phyloP scores from a whole-genome alignment of 2,888 invertebrate genomes.

The Lypha dubia region DNA sequence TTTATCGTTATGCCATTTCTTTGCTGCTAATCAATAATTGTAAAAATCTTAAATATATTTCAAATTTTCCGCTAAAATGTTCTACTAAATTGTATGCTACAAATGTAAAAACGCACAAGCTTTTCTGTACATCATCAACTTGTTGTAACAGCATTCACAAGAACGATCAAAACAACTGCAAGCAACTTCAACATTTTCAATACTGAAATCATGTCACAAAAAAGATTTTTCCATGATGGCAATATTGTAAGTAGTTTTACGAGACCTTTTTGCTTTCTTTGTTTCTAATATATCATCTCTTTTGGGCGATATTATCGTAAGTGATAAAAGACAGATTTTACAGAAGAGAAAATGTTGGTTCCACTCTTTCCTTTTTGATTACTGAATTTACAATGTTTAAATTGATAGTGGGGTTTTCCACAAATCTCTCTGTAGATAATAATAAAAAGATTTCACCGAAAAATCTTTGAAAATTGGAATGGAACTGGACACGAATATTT shows the following conservation, averaged over 20 bases:
- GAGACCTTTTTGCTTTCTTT: not conserved
- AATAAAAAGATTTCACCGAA: no score
- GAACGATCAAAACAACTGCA: conserved; percentile 32
- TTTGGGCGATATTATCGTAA: not conserved
- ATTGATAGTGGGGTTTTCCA: no score
- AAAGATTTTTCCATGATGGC: conserved; percentile 73
- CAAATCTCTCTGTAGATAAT: no score
- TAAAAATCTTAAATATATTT: conserved; percentile 36
- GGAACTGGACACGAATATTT: no score
- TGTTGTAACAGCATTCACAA: conserved; percentile 32
- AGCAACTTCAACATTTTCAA: conserved; percentile 55
- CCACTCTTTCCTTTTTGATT: no score
- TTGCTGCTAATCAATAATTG: conserved; percentile 29
- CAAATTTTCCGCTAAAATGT: conserved; percentile 48
- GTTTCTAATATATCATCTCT: not conserved
- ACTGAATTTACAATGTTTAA: no score
- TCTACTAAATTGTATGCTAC: conserved; percentile 61
- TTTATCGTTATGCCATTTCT: conserved; percentile 35
- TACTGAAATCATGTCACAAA: conserved; percentile 70
- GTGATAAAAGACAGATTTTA: not conserved
- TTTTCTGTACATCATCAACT: conserved; percentile 54
- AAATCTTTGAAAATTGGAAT: no score
- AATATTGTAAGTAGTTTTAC: conserved; percentile 71
- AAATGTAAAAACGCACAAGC: conserved; percentile 61
- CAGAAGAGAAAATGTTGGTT: no score